Evolutionary conservation across 2,113 vertebrate species (phyloP).

Genomic region (Hymenochirus boettgeri): DNA sequence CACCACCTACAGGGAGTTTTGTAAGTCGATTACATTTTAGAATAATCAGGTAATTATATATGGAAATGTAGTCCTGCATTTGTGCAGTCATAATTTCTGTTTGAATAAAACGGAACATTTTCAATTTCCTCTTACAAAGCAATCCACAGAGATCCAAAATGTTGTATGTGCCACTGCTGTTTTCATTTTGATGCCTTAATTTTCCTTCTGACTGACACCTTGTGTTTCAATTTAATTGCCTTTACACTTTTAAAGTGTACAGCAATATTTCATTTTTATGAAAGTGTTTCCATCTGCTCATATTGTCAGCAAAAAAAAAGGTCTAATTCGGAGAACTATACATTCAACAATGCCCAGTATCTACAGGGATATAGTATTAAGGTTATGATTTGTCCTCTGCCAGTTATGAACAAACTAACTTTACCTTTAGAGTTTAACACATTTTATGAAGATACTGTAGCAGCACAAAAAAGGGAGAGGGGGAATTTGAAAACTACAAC

Average conservation of each 20-base stretch:
- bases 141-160: slow-evolving; percentile 18
- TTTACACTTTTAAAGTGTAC: slow-evolving; percentile 12
- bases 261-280: slow-evolving; percentile 33
- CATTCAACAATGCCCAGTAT: slow-evolving; percentile 5
- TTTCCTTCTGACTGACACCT: slow-evolving; percentile 30
- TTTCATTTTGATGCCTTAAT: slow-evolving; percentile 21
- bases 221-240: slow-evolving; percentile 27
- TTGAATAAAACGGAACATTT: slow-evolving; percentile 13
- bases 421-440: slow-evolving; percentile 10
- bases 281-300: slow-evolving; percentile 29
- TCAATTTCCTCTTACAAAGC: slow-evolving; percentile 9
- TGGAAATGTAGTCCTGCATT: slow-evolving; percentile 10
- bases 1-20: neutral
- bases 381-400: slow-evolving; percentile 22
- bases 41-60: slow-evolving; percentile 21
- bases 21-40: neutral
- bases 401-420: slow-evolving; percentile 31
- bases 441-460: slow-evolving; percentile 21
- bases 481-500: neutral
- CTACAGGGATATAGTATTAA: slow-evolving; percentile 6
- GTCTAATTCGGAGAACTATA: slow-evolving; percentile 4
- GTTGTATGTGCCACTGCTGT: slow-evolving; percentile 9
- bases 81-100: slow-evolving; percentile 16
- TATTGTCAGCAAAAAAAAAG: slow-evolving; percentile 31
- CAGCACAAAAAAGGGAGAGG: neutral